phyloP scores from a whole-genome alignment of 2,113 vertebrate species.

The Mirza zaza region DNA sequence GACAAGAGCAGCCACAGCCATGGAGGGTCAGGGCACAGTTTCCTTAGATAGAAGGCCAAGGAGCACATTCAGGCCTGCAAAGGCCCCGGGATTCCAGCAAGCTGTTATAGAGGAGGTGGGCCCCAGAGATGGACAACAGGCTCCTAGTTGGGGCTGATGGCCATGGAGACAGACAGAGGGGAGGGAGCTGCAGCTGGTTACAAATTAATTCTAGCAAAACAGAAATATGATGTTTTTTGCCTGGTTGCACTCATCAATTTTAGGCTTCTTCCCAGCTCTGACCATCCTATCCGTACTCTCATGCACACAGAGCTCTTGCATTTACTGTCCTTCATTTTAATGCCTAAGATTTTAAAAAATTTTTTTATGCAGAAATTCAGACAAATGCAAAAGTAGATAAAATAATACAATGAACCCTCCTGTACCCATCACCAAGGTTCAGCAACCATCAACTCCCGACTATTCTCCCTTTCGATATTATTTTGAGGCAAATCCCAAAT shows the following conservation, averaged over 20 bases:
- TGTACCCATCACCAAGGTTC: neutral
- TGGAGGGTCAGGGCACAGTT: neutral
- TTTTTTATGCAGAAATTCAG: neutral
- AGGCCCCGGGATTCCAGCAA: neutral
- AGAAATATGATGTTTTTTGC: neutral
- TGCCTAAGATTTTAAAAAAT: neutral
- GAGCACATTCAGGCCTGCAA: too few relatives aligned
- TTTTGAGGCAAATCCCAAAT: neutral
- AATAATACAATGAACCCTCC: neutral
- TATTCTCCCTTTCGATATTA: neutral
- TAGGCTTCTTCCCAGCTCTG: neutral
- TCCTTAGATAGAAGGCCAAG: neutral
- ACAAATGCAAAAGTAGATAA: neutral
- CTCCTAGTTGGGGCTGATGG: neutral
- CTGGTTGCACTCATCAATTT: neutral
- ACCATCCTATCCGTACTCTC: neutral
- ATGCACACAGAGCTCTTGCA: neutral
- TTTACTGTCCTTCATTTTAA: neutral
- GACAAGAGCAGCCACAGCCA: neutral
- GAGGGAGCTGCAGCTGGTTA: neutral
- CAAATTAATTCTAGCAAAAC: neutral
- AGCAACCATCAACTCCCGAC: too few relatives aligned
- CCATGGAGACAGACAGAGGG: fast-evolving
- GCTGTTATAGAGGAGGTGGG: neutral
- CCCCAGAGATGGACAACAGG: neutral